Evolutionary conservation across 2,113 vertebrate genomes (phyloP).

Genomic region (Pleuronectes platessa): DNA sequence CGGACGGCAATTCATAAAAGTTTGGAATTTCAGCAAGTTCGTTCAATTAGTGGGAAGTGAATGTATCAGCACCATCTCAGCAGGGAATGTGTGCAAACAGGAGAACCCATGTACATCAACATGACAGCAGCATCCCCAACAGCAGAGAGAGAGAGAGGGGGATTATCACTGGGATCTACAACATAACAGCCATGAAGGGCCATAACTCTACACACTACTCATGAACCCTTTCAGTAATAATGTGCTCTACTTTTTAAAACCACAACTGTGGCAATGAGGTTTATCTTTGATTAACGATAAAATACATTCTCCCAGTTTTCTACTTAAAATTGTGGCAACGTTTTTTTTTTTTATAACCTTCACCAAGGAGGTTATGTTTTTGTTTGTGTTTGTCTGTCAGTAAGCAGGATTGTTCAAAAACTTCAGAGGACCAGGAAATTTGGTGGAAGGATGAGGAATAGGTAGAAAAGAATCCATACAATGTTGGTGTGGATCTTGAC

Average conservation of each 20-base stretch:
- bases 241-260: conserved; percentile 52
- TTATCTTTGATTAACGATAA: conserved; percentile 45
- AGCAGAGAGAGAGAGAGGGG: background rate
- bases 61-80: conserved; percentile 15
- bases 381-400: no score
- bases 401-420: no score
- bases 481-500: no score
- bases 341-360: no score
- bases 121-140: conserved; percentile 11
- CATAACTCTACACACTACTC: conserved; percentile 24
- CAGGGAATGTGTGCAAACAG: conserved; percentile 20
- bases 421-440: no score
- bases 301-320: conserved; percentile 48
- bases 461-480: no score
- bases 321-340: no score
- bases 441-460: no score
- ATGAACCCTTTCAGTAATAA: conserved; percentile 36
- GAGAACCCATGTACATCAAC: background rate
- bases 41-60: conserved; percentile 20
- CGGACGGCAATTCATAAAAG: conserved; percentile 31
- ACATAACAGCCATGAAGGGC: background rate
- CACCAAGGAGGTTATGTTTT: no score
- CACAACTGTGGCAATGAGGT: conserved; percentile 65
- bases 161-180: background rate
- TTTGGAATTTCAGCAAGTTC: conserved; percentile 19